phyloP scores from a whole-genome alignment of 2,888 invertebrate genomes.

The Thelaira solivaga region DNA sequence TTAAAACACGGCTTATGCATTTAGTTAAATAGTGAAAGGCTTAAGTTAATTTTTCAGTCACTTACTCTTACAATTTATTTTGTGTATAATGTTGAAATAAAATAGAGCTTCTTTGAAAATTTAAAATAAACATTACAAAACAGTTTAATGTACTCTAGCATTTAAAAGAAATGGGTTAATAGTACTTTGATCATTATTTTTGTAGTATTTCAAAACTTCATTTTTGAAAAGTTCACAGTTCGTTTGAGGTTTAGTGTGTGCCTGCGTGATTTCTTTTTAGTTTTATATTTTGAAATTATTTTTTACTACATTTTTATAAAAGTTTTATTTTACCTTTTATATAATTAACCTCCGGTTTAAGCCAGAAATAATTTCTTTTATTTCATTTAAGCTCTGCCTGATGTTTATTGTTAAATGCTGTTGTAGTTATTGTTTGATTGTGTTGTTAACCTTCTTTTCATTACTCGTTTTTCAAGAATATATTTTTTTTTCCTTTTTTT shows the following conservation, averaged over 20 bases:
- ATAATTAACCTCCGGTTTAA: conserved; percentile 44
- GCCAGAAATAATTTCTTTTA: conserved; percentile 43
- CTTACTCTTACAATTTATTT: too few species aligned
- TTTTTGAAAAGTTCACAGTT: conserved; percentile 19
- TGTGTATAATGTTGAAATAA: too few species aligned
- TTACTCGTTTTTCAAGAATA: conserved; percentile 59
- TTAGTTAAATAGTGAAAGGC: too few species aligned
- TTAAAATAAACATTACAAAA: not conserved
- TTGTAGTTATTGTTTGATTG: conserved; percentile 36
- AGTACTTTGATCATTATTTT: not conserved
- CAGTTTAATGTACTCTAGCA: not conserved
- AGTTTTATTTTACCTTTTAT: not conserved
- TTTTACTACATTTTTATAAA: not conserved
- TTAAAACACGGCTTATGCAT: too few species aligned
- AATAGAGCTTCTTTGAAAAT: too few species aligned
- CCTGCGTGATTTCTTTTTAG: conserved; percentile 10
- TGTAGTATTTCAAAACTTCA: too few species aligned
- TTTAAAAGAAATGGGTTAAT: conserved; percentile 8
- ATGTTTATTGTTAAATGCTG: not conserved
- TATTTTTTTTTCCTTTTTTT: conserved; percentile 15
- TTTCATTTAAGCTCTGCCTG: conserved; percentile 10
- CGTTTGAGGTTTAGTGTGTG: not conserved
- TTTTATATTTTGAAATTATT: conserved; percentile 20
- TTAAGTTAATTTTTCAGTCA: too few species aligned
- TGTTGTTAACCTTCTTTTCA: conserved; percentile 60